Evolutionary conservation across 2,797 vertebrate genomes (phyloP), one percentile per base, ranked within the genome.

Genomic region (Etheostoma perlongum): DNA sequence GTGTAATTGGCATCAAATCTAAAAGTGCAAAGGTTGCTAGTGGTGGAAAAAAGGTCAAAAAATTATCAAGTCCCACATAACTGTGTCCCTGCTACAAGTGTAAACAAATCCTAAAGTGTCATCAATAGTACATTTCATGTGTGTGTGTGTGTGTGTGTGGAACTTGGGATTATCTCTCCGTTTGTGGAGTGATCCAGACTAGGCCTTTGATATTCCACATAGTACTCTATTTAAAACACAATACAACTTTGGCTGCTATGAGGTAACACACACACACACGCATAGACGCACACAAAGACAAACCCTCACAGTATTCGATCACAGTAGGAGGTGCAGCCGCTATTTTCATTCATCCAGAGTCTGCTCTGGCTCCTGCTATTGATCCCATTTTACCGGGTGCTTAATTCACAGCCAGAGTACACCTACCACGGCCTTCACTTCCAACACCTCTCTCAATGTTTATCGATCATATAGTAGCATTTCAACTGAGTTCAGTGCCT

Each of bases 281-380:
- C 49, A 51, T n/a, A 75, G 19, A 73, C 44, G 8, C 51, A 47
- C 67, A 21, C 15, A 58, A 21, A 76, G 52, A 69, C 71, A 59
- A 55, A 79, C 53, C 61, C 61, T 51, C 70, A 73, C 76, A 51
- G 54, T 48, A 76, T 88, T 88, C 44, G 89, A 91, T 89, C 78
- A 86, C 76, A 80, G 63, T 66, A 78, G 58, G 78, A 79, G 76
- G 67, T 73, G 33, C 74, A 81, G 86, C 51, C 15, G 33, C 74
- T 83, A 72, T 88, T 88, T 82, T 85, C 90, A 89, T 92, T 93
- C 88, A 92, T 87, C 81, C 68, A 46, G 33, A 72, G 87, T 74
- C 79, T 89, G 86, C 79, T 63, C 75, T 78, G 74, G 88, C 87
- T 88, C 81, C 75, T 62, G 67, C 61, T 73, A 90, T 93, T 48